Evolutionary conservation across 2,113 vertebrate species (phyloP), one percentile per base, ranked within the genome.

Genomic region (Bagarius yarrelli): DNA sequence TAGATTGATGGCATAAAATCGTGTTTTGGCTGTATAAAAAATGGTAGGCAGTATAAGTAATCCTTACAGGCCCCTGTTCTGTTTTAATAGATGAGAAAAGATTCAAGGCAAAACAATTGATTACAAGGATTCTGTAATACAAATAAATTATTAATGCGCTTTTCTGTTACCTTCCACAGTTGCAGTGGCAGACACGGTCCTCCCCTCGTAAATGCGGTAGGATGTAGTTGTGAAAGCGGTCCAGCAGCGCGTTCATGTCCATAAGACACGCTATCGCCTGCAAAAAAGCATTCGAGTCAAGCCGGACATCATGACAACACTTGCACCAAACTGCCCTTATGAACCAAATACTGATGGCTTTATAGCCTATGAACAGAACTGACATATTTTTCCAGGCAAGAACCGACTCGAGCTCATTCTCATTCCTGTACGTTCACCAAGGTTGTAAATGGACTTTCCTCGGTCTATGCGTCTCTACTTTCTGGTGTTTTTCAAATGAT

Each of bases 221-320:
- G 95, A 99, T 99, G 94, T 99, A 99, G 95, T 99, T 99, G 96
- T 99, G 98, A 94, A 99, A 99, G 90, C 98, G 96, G 92, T 99
- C 98, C 94, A 99, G 92, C 93, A 99, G 95, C 86, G 98, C 98
- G 90, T 99, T 99, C 97, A 98, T 99, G 95, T 99, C 98, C 96
- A 99, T 97, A 95, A 99, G 96, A 94, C 98, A 98, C 94, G 98
- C 98, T 93, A 99, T 96, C 93, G 98, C 98, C 98, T 99, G 95
- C 91, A 96, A 91, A 96, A 94, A 97, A 95, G 90, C 94, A 95
- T 90, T 90, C 90, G 84, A 93, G 92, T 95, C 94, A 96, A 90
- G 93, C 91, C 93, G 94, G 92, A 95, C 93, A 94, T 94, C 93
- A 93, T 93, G 93, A 86, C 89, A 90, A 91, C 88, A 92, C 90